Evolutionary conservation across 2,888 invertebrate genomes (phyloP).

Genomic region (Drosophila anomelani): DNA sequence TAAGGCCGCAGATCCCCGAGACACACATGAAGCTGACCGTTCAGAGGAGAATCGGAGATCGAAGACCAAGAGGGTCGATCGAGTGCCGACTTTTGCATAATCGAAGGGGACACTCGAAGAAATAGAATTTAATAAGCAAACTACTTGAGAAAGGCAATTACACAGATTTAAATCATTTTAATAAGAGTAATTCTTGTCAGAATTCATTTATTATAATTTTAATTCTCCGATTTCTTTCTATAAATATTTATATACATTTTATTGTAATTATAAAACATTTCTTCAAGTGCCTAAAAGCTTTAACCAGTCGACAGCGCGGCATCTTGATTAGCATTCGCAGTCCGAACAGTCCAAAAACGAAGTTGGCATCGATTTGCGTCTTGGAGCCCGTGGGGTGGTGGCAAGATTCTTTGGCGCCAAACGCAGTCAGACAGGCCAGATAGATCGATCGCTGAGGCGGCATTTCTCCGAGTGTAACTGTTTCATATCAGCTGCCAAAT

Average conservation of each 20-base stretch:
- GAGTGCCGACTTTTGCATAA: constrained; percentile 63
- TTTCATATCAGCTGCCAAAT: constrained; percentile 60
- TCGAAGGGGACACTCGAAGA: constrained; percentile 47
- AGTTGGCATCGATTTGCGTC: constrained; percentile 35
- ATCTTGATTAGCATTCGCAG: constrained; percentile 69
- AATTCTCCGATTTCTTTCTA: too few species aligned
- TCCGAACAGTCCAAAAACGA: constrained; percentile 44
- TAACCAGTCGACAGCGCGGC: constrained; percentile 59
- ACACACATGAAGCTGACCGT: constrained; percentile 55
- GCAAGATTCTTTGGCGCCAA: constrained; percentile 55
- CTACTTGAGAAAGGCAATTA: fast-evolving
- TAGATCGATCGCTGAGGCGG: constrained; percentile 4
- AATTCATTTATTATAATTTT: background rate
- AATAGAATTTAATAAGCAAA: background rate
- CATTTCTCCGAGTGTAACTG: constrained; percentile 36
- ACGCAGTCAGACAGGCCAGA: constrained; percentile 31
- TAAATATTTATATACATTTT: background rate
- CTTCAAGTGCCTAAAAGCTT: constrained; percentile 13
- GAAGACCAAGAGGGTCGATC: constrained; percentile 41
- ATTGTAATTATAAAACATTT: background rate
- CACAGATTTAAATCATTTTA: background rate
- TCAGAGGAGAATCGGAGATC: constrained; percentile 22
- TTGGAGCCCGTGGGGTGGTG: constrained; percentile 44
- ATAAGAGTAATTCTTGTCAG: too few species aligned
- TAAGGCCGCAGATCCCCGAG: constrained; percentile 51